phyloP scores from a whole-genome alignment of 2,113 vertebrate genomes.

The Erythrolamprus reginae region DNA sequence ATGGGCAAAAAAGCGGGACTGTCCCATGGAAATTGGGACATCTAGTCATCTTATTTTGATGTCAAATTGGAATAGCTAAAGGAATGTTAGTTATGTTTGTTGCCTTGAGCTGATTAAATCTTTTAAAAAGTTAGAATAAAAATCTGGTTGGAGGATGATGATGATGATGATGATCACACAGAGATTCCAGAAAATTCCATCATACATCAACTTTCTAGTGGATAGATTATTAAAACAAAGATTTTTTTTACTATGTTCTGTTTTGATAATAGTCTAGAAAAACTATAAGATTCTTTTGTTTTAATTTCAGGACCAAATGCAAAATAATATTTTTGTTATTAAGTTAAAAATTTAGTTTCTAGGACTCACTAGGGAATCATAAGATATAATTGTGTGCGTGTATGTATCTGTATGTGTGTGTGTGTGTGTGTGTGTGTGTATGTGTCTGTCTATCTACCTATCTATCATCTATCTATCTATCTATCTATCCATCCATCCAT shows the following conservation, averaged over 20 bases:
- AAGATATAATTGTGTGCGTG: not conserved
- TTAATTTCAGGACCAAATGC: conserved; percentile 3
- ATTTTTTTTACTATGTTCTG: not conserved
- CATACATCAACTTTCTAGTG: not conserved
- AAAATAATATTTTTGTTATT: conserved; percentile 6
- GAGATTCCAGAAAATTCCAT: not conserved
- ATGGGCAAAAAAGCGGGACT: too few species aligned
- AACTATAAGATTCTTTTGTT: not conserved
- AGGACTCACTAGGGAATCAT: not conserved
- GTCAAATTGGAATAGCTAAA: not conserved
- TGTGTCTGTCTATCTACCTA: too few species aligned
- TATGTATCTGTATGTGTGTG: too few species aligned
- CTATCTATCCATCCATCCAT: too few species aligned
- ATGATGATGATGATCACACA: too few species aligned
- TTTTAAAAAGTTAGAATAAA: not conserved
- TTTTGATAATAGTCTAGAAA: not conserved
- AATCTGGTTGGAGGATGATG: not conserved
- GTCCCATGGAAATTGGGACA: too few species aligned
- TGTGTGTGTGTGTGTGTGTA: too few species aligned
- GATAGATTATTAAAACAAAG: not conserved
- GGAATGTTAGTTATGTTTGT: not conserved
- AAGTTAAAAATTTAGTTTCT: conserved; percentile 2
- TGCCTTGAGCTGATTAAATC: not conserved
- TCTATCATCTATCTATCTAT: too few species aligned
- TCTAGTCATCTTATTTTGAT: not conserved